Evolutionary conservation across 1,140 invertebrate genomes (phyloP).

Genomic region (Apis florea): DNA sequence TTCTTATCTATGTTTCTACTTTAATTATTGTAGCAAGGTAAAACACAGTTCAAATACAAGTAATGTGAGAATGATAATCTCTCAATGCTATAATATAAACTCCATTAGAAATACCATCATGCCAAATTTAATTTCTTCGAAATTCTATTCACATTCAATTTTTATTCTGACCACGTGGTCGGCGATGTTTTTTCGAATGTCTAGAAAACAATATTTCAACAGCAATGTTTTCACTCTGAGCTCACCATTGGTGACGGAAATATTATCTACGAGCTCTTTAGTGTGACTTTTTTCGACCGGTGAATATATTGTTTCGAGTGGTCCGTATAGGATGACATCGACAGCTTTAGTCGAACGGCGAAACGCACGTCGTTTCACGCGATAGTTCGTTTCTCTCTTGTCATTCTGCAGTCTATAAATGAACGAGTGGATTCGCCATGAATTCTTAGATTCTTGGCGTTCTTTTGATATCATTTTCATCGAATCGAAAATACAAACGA

Average conservation of each 20-base stretch:
- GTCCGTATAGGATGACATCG: neutral
- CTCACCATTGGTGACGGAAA: neutral
- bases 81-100: too few relatives aligned
- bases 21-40: neutral
- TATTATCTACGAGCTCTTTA: constrained; percentile 15
- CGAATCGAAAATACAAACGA: neutral
- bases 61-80: too few relatives aligned
- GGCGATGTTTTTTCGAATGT: constrained; percentile 2
- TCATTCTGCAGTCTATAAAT: constrained; percentile 5
- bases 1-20: constrained; percentile 10
- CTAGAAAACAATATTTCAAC: neutral
- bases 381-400: constrained; percentile 7
- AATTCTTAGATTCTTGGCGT: neutral
- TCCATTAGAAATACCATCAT: neutral
- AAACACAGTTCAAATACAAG: neutral
- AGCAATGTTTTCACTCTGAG: neutral
- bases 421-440: neutral
- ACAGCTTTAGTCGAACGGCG: constrained; percentile 1
- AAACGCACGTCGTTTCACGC: constrained; percentile 8
- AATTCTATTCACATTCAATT: neutral
- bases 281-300: neutral
- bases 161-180: constrained; percentile 24
- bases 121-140: too few relatives aligned
- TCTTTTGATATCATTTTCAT: neutral
- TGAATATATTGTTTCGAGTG: constrained; percentile 12